These are phyloP conservation scores for Drosophila buzzatii DNA, from an alignment of 2,888 invertebrate genomes.

Conservation along the genomic window DNA sequence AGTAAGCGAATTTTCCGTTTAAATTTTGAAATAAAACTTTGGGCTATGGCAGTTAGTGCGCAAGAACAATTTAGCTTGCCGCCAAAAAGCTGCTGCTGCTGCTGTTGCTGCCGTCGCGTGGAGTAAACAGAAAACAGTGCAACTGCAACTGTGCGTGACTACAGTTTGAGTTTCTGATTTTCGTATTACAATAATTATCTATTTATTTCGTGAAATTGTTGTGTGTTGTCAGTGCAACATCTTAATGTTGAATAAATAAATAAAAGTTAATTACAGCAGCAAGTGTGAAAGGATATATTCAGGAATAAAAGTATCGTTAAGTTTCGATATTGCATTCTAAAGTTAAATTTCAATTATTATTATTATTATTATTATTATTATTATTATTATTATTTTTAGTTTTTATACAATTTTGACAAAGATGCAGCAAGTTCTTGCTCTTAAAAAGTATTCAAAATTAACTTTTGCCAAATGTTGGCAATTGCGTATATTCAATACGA, in stretches of 20 bases:
- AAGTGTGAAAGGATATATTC: constrained; percentile 13
- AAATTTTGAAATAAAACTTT: constrained; percentile 36
- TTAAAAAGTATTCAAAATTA: background rate
- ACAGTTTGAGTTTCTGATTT: constrained; percentile 28
- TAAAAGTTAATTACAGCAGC: constrained; percentile 38
- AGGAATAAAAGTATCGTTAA: constrained; percentile 42
- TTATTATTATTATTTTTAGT: background rate
- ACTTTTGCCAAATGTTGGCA: background rate
- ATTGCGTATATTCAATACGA: background rate
- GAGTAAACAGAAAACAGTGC: constrained; percentile 75
- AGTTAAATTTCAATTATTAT: background rate
- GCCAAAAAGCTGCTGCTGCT: constrained; percentile 57
- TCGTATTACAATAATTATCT: background rate
- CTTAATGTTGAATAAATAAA: constrained; percentile 47
- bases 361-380: too few species aligned
- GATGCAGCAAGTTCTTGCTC: background rate
- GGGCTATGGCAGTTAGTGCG: constrained; percentile 44
- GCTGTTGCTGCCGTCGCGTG: constrained; percentile 31
- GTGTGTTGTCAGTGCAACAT: constrained; percentile 40
- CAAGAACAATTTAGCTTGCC: constrained; percentile 65
- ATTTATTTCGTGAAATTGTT: constrained; percentile 31
- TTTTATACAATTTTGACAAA: background rate
- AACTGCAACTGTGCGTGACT: constrained; percentile 71
- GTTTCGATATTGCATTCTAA: constrained; percentile 14
- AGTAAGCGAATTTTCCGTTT: constrained; percentile 21